Percentiles rank a stretch among this genome's conserved stretches.
Evolutionary conservation across 2,797 vertebrate genomes (phyloP).

Genomic region (Chrysolophus pictus): DNA sequence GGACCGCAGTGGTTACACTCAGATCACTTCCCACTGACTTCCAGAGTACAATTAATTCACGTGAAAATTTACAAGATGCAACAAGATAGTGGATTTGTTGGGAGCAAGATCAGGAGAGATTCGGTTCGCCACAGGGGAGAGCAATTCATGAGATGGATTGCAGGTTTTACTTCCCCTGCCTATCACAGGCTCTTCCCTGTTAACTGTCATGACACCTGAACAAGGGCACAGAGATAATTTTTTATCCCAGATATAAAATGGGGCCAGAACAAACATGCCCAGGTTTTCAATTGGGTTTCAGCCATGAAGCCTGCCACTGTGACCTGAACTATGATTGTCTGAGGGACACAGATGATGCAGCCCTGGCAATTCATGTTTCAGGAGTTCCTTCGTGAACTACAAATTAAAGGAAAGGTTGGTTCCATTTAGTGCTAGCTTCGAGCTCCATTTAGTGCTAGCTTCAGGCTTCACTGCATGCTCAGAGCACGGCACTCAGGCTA

Average conservation of each 20-base stretch:
- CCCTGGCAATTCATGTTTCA: not conserved
- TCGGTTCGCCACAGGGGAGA: not conserved
- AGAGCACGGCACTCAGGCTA: not conserved
- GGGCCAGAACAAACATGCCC: slow-evolving; percentile 1
- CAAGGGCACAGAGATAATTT: slow-evolving; percentile 28
- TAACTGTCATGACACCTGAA: slow-evolving; percentile 15
- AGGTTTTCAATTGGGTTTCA: slow-evolving; percentile 25
- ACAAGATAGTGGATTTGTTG: not conserved
- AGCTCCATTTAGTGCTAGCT: slow-evolving; percentile 23
- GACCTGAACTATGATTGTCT: slow-evolving; percentile 1
- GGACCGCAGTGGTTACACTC: not conserved
- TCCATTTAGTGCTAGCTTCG: slow-evolving; percentile 25
- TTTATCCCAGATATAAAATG: slow-evolving; percentile 36
- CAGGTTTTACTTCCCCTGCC: not conserved
- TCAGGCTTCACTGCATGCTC: slow-evolving; percentile 41
- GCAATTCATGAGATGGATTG: slow-evolving; percentile 4
- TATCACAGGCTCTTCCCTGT: not conserved
- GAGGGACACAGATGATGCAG: slow-evolving; percentile 16
- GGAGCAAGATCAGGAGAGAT: not conserved
- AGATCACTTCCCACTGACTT: not conserved
- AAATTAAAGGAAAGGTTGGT: slow-evolving; percentile 36
- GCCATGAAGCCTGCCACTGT: not conserved
- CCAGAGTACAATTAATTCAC: not conserved
- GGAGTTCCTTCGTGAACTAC: not conserved
- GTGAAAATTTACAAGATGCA: not conserved